Evolutionary conservation across 2,113 vertebrate species (phyloP).

Genomic region (Gymnorhina tibicen): DNA sequence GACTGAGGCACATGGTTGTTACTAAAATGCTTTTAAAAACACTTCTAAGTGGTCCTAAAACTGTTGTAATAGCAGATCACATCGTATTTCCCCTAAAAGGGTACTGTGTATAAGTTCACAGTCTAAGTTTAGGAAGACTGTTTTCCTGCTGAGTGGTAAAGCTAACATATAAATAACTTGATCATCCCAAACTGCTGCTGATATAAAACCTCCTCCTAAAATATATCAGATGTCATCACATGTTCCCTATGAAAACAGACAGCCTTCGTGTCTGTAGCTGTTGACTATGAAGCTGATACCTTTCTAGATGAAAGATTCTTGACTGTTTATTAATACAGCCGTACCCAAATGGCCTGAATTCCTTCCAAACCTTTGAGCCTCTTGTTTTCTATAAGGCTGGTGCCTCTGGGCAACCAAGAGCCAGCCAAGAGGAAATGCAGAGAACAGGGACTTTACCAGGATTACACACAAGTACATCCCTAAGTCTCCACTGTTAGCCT

Average conservation of each 20-base stretch:
- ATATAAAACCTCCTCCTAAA: conserved; percentile 15
- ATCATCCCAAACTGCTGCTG: background rate
- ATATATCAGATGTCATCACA: background rate
- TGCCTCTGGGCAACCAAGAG: background rate
- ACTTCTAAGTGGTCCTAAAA: background rate
- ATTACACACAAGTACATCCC: background rate
- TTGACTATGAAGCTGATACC: background rate
- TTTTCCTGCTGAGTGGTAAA: background rate
- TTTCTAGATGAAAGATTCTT: background rate
- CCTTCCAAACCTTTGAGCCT: background rate
- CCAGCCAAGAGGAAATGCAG: background rate
- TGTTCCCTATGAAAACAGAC: background rate
- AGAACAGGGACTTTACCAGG: background rate
- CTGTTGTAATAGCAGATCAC: background rate
- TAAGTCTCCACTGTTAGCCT: background rate
- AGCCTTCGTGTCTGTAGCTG: background rate
- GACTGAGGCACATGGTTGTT: background rate
- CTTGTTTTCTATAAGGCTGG: background rate
- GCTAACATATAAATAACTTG: background rate
- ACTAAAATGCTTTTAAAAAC: background rate
- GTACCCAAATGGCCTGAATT: background rate
- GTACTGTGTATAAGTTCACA: background rate
- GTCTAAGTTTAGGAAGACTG: background rate
- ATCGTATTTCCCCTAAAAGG: background rate
- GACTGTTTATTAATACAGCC: background rate